Conservation (phyloP, 2,797 vertebrate species). For the Ctenopoma multispine region DNA sequence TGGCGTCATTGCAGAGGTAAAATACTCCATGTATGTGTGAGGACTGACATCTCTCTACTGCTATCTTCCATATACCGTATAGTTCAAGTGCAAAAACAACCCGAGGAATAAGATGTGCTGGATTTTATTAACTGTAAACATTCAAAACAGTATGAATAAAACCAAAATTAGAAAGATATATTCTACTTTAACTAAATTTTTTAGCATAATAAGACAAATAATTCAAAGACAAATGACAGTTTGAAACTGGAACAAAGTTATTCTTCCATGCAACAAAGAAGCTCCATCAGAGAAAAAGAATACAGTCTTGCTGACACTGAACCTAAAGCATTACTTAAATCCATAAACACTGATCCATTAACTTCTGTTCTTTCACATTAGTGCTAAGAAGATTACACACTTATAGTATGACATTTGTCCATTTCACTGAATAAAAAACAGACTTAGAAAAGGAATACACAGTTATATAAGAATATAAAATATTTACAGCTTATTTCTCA, state of each 20-base stretch:
- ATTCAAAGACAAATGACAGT: conserved; percentile 17
- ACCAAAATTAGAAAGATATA: conserved; percentile 18
- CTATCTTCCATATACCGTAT: background rate
- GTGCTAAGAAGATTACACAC: conserved; percentile 16
- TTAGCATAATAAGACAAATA: conserved; percentile 28
- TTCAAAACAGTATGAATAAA: conserved; percentile 52
- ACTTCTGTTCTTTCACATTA: conserved; percentile 2
- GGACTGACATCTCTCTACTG: background rate
- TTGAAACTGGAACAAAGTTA: conserved; percentile 18
- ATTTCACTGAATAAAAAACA: conserved; percentile 62
- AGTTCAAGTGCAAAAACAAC: background rate
- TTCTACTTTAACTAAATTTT: conserved; percentile 30
- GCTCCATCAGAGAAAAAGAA: conserved; percentile 7
- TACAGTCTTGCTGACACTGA: background rate
- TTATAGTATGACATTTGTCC: conserved; percentile 3
- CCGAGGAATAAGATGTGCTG: conserved; percentile 13
- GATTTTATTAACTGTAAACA: conserved; percentile 72
- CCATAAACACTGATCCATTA: background rate
- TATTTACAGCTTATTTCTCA: conserved; percentile 52
- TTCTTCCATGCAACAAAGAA: conserved; percentile 10
- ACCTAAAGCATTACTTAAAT: conserved; percentile 38
- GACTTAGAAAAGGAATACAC: conserved; percentile 50
- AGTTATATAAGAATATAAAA: conserved; percentile 61
- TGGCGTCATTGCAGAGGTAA: conserved; percentile 37
- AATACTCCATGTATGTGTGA: background rate